Evolutionary conservation across 2,888 invertebrate species (phyloP), one percentile per base, ranked within the genome.

Genomic region (Drosophila mimica): DNA sequence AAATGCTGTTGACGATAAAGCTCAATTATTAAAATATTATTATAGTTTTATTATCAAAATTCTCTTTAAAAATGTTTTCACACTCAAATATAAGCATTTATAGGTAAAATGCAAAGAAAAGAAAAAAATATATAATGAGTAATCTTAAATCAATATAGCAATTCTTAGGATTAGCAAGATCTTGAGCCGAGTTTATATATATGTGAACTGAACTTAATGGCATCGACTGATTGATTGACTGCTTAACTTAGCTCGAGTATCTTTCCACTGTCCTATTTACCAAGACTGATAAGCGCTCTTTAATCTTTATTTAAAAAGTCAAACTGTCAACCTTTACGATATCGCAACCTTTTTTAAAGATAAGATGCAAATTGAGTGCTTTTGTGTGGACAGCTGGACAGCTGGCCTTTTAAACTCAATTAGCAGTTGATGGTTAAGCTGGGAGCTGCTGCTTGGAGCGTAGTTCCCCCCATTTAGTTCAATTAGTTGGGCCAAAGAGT

Each of bases 331-430:
- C 20, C 30, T 58, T 30, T n/a, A 3, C 38, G 33, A 43, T 48
- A 43, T 38, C 34, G 36, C 33, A 52, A 49, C 46, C 13, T 11
- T 36, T 54, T 54, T 36, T 52, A 11, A 3, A 36, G 25, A 57
- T 33, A 56, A 33, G 53, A 65, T 81, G 72, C 81, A 81, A 74
- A 79, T 79, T 68, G 62, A 58, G 20, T 53, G 65, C 34, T 60
- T 60, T 63, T 74, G 58, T 51, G 31, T 57, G 76, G 61, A 58
- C 59, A 74, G 72, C 40, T 83, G 88, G 82, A 34, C 34, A 46
- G 25, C 20, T 46, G 46, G 76, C 88, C 70, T 76, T 89, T 76
- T 89, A 52, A 85, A 66, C 71, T 59, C 82, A 73, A 70, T 85
- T 75, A 60, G 38, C 60, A 31, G 46, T 11, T 67, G 15, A 73